Percentiles rank a stretch among this genome's conserved stretches.
Conservation (phyloP, 2,888 invertebrate species). For the Lithosia quadra region DNA sequence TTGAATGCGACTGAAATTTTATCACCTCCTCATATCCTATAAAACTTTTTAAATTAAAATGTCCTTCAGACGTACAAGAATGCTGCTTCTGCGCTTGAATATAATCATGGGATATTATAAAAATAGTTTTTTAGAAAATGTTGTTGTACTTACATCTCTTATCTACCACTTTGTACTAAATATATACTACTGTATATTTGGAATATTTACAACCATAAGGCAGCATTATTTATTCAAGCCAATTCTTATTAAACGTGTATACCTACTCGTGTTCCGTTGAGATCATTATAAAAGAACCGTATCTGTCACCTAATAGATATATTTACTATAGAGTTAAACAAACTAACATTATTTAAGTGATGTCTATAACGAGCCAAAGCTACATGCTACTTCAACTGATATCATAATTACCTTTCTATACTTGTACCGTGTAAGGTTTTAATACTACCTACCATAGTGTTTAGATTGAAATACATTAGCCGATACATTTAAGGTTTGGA, state of each 20-base stretch:
- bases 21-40: slow-evolving; percentile 43
- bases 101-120: slow-evolving; percentile 36
- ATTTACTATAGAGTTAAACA: slow-evolving; percentile 45
- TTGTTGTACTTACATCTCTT: slow-evolving; percentile 47
- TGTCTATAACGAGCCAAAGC: slow-evolving; percentile 72
- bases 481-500: slow-evolving; percentile 56
- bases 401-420: slow-evolving; percentile 55
- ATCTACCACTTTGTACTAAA: slow-evolving; percentile 46
- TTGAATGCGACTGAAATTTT: slow-evolving; percentile 74
- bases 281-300: slow-evolving; percentile 40
- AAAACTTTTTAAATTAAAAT: slow-evolving; percentile 17
- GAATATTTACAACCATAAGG: slow-evolving; percentile 44
- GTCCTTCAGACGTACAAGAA: slow-evolving; percentile 34
- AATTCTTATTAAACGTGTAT: slow-evolving; percentile 37
- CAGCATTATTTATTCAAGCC: slow-evolving; percentile 48
- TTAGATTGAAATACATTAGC: slow-evolving; percentile 55
- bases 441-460: slow-evolving; percentile 57
- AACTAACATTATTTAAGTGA: slow-evolving; percentile 55
- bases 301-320: slow-evolving; percentile 57
- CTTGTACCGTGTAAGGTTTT: slow-evolving; percentile 57
- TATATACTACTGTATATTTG: slow-evolving; percentile 44
- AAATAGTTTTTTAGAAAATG: slow-evolving; percentile 36
- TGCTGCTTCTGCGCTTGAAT: slow-evolving; percentile 51
- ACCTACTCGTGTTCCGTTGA: slow-evolving; percentile 38
- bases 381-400: slow-evolving; percentile 63